Base-by-base conservation (phyloP, 2,113 vertebrate genomes). In the Tragelaphus imberbis region DNA sequence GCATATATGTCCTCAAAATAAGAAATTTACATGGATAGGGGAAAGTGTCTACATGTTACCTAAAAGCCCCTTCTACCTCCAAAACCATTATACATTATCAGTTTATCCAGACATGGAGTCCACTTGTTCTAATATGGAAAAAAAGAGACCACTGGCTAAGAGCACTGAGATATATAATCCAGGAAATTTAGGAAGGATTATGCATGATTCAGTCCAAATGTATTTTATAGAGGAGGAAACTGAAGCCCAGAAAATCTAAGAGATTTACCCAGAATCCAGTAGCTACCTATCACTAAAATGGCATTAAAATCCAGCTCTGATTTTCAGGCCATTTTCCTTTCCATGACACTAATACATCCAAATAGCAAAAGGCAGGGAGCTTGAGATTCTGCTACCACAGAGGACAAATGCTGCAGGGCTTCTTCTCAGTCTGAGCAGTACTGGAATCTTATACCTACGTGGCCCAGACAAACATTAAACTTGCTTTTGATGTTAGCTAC, bases 1-100 rank as follows among this genome's bases (percentile, higher is more conserved):
- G 28, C 19, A 25, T 55, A 96, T 59, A 16, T 91, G 9, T 93
- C 88, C 51, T 96, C 56, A 93, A 96, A 93, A 95, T 93, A 80
- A 90, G 88, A 91, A 86, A 40, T 88, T 88, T 33, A 25, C 15
- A 79, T 27, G 9, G 71, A 91, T 59, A 33, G 27, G 56, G 27
- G 15, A 36, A 85, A 84, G 27, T 55, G 59, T 30, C 81, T 91
- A 59, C 17, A 79, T 84, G 23, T 27, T 89, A 53, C 63, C 53
- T 87, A 51, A 95, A 79, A 84, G 81, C 33, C 82, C n/a, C 49
- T 79, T 30, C 61, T 15, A 59, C 23, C 49, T 95, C 49, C 68
- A 91, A 91, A 77, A 93, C 23, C 27, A 47, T 63, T 49, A 88
- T 94, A 91, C 58, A 27, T 51, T 91, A 84, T 44, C 40, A 77